Evolutionary conservation across 2,888 invertebrate genomes (phyloP).

Genomic region (Drosophila tripunctata): DNA sequence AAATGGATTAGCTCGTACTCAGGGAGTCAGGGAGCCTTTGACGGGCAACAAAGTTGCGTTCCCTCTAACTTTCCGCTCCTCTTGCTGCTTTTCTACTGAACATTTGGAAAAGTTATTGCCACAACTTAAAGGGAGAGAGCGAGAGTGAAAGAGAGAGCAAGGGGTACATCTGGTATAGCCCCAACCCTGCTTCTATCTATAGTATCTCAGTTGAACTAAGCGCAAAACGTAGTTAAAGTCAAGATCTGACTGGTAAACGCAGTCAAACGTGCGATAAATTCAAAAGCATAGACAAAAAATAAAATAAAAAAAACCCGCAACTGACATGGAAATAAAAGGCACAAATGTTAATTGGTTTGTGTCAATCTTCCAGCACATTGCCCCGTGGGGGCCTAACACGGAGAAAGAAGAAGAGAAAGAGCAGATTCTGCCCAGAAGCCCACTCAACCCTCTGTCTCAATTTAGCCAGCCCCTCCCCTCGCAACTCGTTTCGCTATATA

Average conservation of each 20-base stretch:
- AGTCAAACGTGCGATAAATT: constrained; percentile 82
- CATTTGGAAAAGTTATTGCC: constrained; percentile 53
- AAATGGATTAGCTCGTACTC: constrained; percentile 74
- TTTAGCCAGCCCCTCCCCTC: neutral
- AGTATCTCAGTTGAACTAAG: constrained; percentile 53
- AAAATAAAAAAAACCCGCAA: constrained; percentile 31
- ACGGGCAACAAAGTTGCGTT: constrained; percentile 72
- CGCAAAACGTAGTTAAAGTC: constrained; percentile 81
- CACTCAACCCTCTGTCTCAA: neutral
- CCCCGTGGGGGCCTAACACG: constrained; percentile 34
- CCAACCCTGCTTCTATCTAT: constrained; percentile 1
- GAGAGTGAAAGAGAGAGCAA: neutral
- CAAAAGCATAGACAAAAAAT: constrained; percentile 64
- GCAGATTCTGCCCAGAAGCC: constrained; percentile 41
- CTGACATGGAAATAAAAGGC: constrained; percentile 77
- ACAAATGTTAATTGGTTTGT: constrained; percentile 82
- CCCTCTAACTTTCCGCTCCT: constrained; percentile 32
- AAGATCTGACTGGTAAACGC: constrained; percentile 80
- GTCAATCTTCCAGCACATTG: constrained; percentile 76
- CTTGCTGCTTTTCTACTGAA: constrained; percentile 12
- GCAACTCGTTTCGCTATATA: constrained; percentile 20
- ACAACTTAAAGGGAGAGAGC: constrained; percentile 2
- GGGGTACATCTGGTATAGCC: constrained; percentile 6
- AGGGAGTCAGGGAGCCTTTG: constrained; percentile 44
- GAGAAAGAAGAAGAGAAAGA: constrained; percentile 22